phyloP scores from a whole-genome alignment of 1,140 invertebrate species.

The Drosophila bipectinata region DNA sequence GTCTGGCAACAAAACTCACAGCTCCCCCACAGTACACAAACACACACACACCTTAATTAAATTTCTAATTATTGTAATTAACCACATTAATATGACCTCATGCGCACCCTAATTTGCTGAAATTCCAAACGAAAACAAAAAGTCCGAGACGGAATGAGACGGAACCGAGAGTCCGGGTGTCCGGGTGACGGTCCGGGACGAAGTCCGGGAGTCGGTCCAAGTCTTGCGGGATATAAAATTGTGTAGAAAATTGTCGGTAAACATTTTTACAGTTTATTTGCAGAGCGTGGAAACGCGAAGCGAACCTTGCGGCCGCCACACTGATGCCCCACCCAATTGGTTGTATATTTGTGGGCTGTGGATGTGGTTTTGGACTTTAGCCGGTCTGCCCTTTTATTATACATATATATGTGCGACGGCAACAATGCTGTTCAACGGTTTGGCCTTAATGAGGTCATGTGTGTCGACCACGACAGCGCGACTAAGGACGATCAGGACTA shows the following conservation, averaged over 20 bases:
- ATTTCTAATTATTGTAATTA: constrained; percentile 83
- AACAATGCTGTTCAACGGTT: constrained; percentile 54
- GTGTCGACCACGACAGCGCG: constrained; percentile 60
- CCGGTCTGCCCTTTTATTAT: constrained; percentile 53
- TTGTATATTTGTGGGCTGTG: constrained; percentile 44
- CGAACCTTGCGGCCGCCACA: constrained; percentile 9
- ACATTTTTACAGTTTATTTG: constrained; percentile 82
- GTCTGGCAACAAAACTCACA: constrained; percentile 4
- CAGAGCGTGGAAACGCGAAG: constrained; percentile 52
- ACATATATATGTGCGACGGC: constrained; percentile 8
- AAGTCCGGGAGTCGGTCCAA: constrained; percentile 5
- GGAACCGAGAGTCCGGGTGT: background rate
- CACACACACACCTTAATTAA: constrained; percentile 74
- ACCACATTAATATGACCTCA: constrained; percentile 82
- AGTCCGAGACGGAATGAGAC: constrained; percentile 8
- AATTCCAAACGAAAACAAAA: constrained; percentile 62
- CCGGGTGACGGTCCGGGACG: no score
- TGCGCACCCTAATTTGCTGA: constrained; percentile 79
- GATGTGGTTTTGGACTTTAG: constrained; percentile 31
- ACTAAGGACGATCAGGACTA: constrained; percentile 30
- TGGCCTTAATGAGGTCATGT: constrained; percentile 80
- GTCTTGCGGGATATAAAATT: constrained; percentile 73
- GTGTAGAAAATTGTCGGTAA: constrained; percentile 82
- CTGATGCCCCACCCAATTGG: constrained; percentile 23
- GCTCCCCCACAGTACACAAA: constrained; percentile 17